Base-by-base conservation (phyloP, 2,797 vertebrate genomes). In the Channa striata region DNA sequence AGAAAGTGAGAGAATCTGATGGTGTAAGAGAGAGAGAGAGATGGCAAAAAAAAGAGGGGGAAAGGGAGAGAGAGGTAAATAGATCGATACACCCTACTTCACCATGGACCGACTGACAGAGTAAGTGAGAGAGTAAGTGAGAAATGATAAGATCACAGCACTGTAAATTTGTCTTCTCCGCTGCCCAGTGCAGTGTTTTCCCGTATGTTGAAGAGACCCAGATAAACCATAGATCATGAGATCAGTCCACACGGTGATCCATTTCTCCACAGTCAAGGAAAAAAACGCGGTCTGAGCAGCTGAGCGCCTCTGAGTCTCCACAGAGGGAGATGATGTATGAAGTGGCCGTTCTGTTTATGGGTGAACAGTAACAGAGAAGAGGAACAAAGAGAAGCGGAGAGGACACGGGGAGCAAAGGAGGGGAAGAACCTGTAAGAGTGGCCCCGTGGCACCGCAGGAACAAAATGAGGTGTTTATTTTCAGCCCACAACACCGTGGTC, bases 401-500 rank as follows among this genome's bases (percentile, higher is more conserved):
- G 58, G 53, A 70, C 30, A 50, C 43, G 52, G 37, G 48, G 43
- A 60, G 39, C 25, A 36, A 68, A 59, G 16, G 51, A 58, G 44
- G 42, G 50, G 62, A 21, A 53, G 44, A 58, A 65, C 59, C 11
- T 36, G 58, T 72, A 61, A 47, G 17, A 61, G 53, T 59, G 51
- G 67, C 68, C 60, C 42, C 46, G 37, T 51, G 80, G 63, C 39
- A 21, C 50, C 34, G 37, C 66, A 61, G 54, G 43, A 90, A 88
- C 83, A 68, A 74, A 89, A 68, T 76, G 81, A 87, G 78, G 74
- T 86, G 71, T 88, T 87, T 63, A 80, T 92, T 91, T 89, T 90
- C 91, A 93, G 92, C 87, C n/a, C 89, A 83, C 23, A 75, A 74
- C 80, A 84, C 74, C 75, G 84, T 43, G 91, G 59, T 60, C 85